These are phyloP conservation scores for Automeris io DNA, from an alignment of 2,888 invertebrate species.

Conservation along the genomic window DNA sequence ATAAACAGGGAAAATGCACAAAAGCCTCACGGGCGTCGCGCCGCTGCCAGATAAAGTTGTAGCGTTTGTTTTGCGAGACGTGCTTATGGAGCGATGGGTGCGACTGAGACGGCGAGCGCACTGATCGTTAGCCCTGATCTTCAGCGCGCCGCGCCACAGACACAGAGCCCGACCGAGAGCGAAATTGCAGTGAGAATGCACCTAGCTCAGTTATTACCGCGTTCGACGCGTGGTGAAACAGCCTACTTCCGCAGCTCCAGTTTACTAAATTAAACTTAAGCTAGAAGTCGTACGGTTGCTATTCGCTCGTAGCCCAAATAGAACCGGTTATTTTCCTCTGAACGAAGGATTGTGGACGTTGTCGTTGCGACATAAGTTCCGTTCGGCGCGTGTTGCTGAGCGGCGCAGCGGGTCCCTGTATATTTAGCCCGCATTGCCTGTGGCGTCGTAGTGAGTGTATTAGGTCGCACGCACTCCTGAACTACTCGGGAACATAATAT, in stretches of 20 bases:
- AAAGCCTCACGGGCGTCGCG: conserved; percentile 71
- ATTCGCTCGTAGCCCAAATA: conserved; percentile 28
- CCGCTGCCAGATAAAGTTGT: conserved; percentile 75
- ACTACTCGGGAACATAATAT: conserved; percentile 75
- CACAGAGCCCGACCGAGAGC: conserved; percentile 77
- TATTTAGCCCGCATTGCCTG: conserved; percentile 75
- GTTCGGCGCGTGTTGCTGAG: conserved; percentile 41
- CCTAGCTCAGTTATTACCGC: conserved; percentile 74
- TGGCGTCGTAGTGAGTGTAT: conserved; percentile 67
- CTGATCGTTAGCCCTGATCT: conserved; percentile 78
- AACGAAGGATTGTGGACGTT: conserved; percentile 68
- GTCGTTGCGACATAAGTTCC: conserved; percentile 64
- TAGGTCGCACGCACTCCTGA: conserved; percentile 76
- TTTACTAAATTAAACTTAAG: conserved; percentile 34
- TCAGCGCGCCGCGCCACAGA: conserved; percentile 77
- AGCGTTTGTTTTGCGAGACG: conserved; percentile 70
- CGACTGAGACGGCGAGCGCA: conserved; percentile 50
- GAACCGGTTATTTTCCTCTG: conserved; percentile 64
- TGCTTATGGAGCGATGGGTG: conserved; percentile 35
- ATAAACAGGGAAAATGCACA: conserved; percentile 76
- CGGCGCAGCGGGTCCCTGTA: conserved; percentile 57
- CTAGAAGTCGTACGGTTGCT: conserved; percentile 27
- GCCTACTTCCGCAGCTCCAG: conserved; percentile 39
- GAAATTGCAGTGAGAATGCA: conserved; percentile 77
- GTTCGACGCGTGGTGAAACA: conserved; percentile 51